A percentile compares a stretch with the other conserved stretches of the same genome.
These are phyloP conservation scores for Cisticola juncidis DNA, from an alignment of 2,113 vertebrate species.

Conservation along the genomic window DNA sequence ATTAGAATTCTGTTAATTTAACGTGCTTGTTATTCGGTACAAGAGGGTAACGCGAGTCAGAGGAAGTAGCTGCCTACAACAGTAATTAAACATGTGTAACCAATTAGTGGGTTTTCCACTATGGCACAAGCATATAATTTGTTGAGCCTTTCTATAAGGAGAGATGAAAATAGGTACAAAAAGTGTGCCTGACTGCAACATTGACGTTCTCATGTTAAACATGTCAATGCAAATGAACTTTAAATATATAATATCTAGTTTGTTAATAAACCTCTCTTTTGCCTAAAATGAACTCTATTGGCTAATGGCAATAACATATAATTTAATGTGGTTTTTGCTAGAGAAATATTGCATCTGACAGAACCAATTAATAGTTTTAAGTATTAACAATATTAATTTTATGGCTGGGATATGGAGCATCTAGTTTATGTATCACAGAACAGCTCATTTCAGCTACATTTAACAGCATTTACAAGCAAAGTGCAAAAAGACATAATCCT, in stretches of 20 bases:
- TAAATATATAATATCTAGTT: slow-evolving; percentile 78
- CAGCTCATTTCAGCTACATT: background rate
- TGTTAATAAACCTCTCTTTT: slow-evolving; percentile 66
- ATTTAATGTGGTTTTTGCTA: slow-evolving; percentile 51
- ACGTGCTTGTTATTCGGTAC: slow-evolving; percentile 80
- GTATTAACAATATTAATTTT: slow-evolving; percentile 54
- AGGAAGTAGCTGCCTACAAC: slow-evolving; percentile 92
- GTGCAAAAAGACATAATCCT: background rate
- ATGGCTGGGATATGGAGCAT: background rate
- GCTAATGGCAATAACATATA: slow-evolving; percentile 64
- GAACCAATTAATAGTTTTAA: slow-evolving; percentile 51
- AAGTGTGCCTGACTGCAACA: slow-evolving; percentile 70
- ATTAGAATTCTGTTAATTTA: slow-evolving; percentile 82
- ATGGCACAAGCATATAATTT: slow-evolving; percentile 91
- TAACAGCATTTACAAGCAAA: background rate
- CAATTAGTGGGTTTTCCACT: slow-evolving; percentile 90
- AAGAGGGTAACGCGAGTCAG: slow-evolving; percentile 83
- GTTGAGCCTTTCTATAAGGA: slow-evolving; percentile 81
- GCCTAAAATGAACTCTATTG: slow-evolving; percentile 60
- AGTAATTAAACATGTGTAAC: slow-evolving; percentile 99
- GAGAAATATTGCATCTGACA: slow-evolving; percentile 67
- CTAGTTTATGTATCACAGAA: background rate
- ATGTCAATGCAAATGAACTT: slow-evolving; percentile 75
- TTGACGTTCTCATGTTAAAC: slow-evolving; percentile 75
- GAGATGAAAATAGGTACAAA: slow-evolving; percentile 79